phyloP scores from a whole-genome alignment of 1,140 invertebrate genomes.

The Riptortus pedestris region DNA sequence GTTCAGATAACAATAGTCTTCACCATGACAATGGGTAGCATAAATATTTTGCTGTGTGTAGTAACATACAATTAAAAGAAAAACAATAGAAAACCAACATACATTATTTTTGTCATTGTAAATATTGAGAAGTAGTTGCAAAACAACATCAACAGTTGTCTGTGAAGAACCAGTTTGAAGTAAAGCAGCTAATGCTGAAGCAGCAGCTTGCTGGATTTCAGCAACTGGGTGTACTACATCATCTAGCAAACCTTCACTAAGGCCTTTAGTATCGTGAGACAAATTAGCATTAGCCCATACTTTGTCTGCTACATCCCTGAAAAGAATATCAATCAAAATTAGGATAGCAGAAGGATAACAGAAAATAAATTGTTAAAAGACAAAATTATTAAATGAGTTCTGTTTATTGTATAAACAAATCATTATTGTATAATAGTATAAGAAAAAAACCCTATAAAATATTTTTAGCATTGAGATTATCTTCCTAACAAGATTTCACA shows the following conservation, averaged over 20 bases:
- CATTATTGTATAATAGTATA: no score
- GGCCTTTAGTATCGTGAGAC: constrained; percentile 42
- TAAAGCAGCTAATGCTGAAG: constrained; percentile 59
- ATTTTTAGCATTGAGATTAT: no score
- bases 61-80: no score
- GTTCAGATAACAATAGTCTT: no score
- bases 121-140: constrained; percentile 55
- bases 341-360: no score
- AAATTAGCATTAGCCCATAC: constrained; percentile 56
- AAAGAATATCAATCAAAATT: constrained; percentile 26
- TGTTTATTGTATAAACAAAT: no score
- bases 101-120: constrained; percentile 67
- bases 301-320: constrained; percentile 50
- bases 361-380: no score
- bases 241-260: constrained; percentile 52
- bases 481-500: no score
- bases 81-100: constrained; percentile 33
- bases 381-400: no score
- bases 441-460: no score
- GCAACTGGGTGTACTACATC: constrained; percentile 71
- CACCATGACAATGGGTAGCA: no score
- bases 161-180: constrained; percentile 42
- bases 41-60: no score
- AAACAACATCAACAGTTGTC: constrained; percentile 40
- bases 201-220: constrained; percentile 65